Base-by-base conservation (phyloP, 2,797 vertebrate species). In the Melanotaenia pygmaea region DNA sequence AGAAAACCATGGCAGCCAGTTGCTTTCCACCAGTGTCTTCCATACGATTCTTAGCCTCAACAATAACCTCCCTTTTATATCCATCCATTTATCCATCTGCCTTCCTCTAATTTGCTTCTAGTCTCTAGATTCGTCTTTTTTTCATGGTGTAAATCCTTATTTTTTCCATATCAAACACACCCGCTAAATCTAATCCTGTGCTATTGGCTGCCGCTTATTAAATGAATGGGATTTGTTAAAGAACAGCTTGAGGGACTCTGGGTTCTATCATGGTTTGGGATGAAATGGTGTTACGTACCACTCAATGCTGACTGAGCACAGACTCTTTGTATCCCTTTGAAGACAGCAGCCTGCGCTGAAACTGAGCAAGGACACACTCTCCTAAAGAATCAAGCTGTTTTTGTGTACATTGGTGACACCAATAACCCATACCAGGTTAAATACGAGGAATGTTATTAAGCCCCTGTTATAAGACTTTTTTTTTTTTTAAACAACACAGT, bases 171-270 rank as follows among this genome's bases (percentile, higher is more conserved):
- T 91, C 85, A 89, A 87, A 85, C 76, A 69, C 67, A 77, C 67
- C 76, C 56, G 51, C 82, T 80, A 54, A 81, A 84, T 83, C 59
- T 82, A 91, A 93, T 93, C 83, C 83, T 34, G 40, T 84, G 80
- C 88, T 68, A 85, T 86, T 85, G 78, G 58, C 81, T 76, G 77
- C 80, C 64, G 71, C 80, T 87, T 86, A 87, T 90, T 90, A 88
- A 91, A 89, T 82, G 75, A 88, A 88, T 88, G 68, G 84, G 71
- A 85, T 89, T 89, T 87, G 86, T 88, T 85, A 76, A 90, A 83
- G 77, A 77, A 70, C 71, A 43, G 82, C 90, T 82, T 79, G 70
- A 78, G 91, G 88, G 86, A 76, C 63, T 28, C 64, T 64, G 78
- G 70, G 72, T 65, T 86, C 76, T 71, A 59, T 81, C 65, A 8